A percentile compares a stretch with the other conserved stretches of the same genome.
Evolutionary conservation across 2,888 invertebrate species (phyloP).

Genomic region (Balanococcus diminutus): DNA sequence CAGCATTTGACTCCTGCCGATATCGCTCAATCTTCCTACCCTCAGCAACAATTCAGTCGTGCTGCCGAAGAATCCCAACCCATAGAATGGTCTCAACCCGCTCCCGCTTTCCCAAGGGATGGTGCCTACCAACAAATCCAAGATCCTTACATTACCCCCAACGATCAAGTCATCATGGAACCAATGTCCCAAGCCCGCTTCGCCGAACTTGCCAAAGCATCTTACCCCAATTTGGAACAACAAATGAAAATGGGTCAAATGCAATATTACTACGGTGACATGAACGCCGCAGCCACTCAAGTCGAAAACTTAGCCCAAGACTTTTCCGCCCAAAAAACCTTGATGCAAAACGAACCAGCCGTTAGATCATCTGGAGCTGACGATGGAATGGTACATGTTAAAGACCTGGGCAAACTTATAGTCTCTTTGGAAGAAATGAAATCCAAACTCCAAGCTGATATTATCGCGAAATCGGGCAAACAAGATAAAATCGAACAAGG

Average conservation of each 20-base stretch:
- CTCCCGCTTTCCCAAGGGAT: not conserved
- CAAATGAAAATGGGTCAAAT: not conserved
- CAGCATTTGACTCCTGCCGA: not conserved
- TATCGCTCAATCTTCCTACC: not conserved
- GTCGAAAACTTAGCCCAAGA: not conserved
- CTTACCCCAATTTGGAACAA: not conserved
- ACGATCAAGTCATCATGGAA: not conserved
- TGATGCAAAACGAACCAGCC: not conserved
- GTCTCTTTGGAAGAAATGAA: no score
- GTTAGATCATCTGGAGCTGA: no score
- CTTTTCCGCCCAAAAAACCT: not conserved
- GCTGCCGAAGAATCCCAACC: not conserved
- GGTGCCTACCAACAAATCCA: not conserved
- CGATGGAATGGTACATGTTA: no score
- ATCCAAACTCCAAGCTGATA: no score
- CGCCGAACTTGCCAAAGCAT: not conserved
- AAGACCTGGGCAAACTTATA: no score
- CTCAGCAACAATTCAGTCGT: not conserved
- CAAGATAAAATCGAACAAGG: not conserved
- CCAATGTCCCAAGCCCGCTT: not conserved
- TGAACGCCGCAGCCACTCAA: not conserved
- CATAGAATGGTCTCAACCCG: not conserved
- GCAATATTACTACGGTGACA: not conserved
- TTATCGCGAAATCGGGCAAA: not conserved
- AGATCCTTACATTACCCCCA: not conserved